Conservation (phyloP, 2,888 invertebrate species). For the Lepidocyrtinus sp. region DNA sequence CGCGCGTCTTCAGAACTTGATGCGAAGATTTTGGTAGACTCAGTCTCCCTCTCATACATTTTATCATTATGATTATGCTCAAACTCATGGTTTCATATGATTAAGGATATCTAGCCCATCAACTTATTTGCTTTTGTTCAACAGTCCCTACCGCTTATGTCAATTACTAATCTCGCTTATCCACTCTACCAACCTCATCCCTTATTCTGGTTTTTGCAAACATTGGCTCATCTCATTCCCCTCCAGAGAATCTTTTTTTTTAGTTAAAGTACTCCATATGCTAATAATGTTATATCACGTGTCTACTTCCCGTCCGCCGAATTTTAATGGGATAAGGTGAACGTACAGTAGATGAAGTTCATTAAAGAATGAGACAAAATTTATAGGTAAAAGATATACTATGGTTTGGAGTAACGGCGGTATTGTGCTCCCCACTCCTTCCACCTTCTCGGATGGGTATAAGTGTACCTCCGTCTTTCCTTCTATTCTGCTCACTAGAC, state of each 20-base stretch:
- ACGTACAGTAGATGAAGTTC: too few relatives aligned
- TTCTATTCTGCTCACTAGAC: too few relatives aligned
- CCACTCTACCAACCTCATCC: constrained; percentile 42
- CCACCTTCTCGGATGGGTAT: too few relatives aligned
- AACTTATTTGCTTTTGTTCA: constrained; percentile 46
- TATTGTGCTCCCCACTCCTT: too few relatives aligned
- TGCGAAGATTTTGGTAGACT: not conserved
- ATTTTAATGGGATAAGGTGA: too few relatives aligned
- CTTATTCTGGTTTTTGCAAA: not conserved
- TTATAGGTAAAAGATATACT: too few relatives aligned
- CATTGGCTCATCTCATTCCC: not conserved
- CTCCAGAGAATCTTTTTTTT: constrained; percentile 19
- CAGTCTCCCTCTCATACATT: constrained; percentile 4
- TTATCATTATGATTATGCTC: constrained; percentile 36
- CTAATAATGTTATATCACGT: constrained; percentile 26
- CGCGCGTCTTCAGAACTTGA: not conserved
- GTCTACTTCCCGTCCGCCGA: not conserved
- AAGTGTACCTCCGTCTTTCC: too few relatives aligned
- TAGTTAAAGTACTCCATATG: constrained; percentile 17
- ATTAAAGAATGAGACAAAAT: too few relatives aligned
- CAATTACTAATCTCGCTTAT: constrained; percentile 60
- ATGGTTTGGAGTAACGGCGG: too few relatives aligned
- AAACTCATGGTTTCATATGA: constrained; percentile 24
- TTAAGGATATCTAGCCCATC: constrained; percentile 40
- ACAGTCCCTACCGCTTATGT: constrained; percentile 43